phyloP scores from a whole-genome alignment of 1,140 invertebrate species.

The Drosophila prosaltans region DNA sequence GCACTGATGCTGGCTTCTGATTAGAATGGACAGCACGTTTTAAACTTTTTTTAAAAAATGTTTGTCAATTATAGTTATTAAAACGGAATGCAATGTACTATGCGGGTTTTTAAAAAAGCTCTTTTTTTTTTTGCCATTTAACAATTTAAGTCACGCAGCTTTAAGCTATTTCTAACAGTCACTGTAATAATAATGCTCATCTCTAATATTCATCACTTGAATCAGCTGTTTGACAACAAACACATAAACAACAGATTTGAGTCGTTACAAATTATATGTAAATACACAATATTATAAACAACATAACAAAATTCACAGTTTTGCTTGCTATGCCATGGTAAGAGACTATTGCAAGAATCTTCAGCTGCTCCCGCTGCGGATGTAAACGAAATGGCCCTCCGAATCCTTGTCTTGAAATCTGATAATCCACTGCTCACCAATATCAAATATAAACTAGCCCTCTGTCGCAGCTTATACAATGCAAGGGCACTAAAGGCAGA shows the following conservation, averaged over 20 bases:
- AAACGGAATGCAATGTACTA: too few species aligned
- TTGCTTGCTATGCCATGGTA: slow-evolving; percentile 64
- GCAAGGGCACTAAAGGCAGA: slow-evolving; percentile 61
- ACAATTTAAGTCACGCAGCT: too few species aligned
- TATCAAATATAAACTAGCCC: slow-evolving; percentile 55
- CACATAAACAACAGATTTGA: background rate
- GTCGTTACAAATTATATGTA: background rate
- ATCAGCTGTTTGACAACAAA: slow-evolving; percentile 13
- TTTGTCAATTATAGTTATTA: too few species aligned
- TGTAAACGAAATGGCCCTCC: slow-evolving; percentile 7
- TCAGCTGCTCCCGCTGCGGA: slow-evolving; percentile 1
- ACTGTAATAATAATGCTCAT: background rate
- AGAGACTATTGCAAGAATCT: slow-evolving; percentile 33
- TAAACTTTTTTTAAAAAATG: too few species aligned
- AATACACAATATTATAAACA: background rate
- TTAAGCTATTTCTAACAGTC: background rate
- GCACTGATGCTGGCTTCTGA: too few species aligned
- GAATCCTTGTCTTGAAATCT: slow-evolving; percentile 24
- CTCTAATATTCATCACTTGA: slow-evolving; percentile 2
- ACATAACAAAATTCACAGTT: slow-evolving; percentile 28
- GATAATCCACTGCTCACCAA: background rate
- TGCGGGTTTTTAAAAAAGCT: too few species aligned
- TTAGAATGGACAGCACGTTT: too few species aligned
- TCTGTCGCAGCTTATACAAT: slow-evolving; percentile 68
- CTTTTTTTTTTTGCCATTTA: too few species aligned